A percentile compares a stretch with the other conserved stretches of the same genome.
Evolutionary conservation across 2,113 vertebrate species (phyloP).

Genomic region (Sinocyclocheilus grahami): DNA sequence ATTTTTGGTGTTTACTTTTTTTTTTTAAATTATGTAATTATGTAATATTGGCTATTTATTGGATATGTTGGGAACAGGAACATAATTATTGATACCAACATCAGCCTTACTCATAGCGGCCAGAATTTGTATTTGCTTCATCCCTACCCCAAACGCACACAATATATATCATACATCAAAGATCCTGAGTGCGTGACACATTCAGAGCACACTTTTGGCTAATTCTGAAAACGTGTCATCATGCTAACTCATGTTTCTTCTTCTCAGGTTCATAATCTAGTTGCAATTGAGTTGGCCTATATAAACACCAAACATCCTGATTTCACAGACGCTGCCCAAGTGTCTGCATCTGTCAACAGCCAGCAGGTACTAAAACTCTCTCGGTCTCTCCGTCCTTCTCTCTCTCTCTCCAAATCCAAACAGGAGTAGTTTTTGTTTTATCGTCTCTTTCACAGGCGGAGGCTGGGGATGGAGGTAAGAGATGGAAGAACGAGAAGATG

Average conservation of each 20-base stretch:
- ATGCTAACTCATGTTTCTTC: neutral
- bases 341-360: constrained; percentile 81
- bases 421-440: neutral
- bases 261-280: constrained; percentile 79
- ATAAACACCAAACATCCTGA: constrained; percentile 86
- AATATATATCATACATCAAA: neutral
- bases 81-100: no score
- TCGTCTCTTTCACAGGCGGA: constrained; percentile 65
- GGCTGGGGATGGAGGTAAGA: constrained; percentile 71
- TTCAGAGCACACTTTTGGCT: neutral
- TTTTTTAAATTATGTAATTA: no score
- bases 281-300: constrained; percentile 82
- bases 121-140: no score
- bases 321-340: constrained; percentile 79
- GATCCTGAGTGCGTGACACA: neutral
- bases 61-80: neutral
- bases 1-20: no score
- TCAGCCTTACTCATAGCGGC: no score
- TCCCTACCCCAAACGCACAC: no score
- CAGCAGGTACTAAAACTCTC: constrained; percentile 71
- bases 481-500: constrained; percentile 77
- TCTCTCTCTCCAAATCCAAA: neutral
- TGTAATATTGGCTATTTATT: neutral
- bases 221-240: neutral
- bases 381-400: neutral